phyloP scores from a whole-genome alignment of 1,140 invertebrate genomes.

The Diorhabda carinulata region DNA sequence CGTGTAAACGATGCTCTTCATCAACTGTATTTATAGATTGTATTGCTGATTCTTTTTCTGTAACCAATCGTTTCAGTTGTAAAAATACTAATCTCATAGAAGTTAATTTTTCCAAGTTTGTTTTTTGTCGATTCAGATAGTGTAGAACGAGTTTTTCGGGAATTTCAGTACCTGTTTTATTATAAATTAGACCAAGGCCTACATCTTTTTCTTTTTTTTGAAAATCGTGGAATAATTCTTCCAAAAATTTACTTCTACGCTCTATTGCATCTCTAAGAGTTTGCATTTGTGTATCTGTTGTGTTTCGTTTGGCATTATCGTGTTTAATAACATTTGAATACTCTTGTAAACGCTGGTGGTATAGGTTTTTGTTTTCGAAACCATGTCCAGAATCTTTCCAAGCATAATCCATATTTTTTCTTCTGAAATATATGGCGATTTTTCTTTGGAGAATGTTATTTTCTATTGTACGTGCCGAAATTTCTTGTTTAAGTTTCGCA shows the following conservation, averaged over 20 bases:
- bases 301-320: conserved; percentile 20
- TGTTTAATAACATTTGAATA: conserved; percentile 27
- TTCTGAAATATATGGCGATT: conserved; percentile 39
- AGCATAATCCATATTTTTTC: conserved; percentile 41
- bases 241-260: conserved; percentile 19
- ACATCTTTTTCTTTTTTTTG: conserved; percentile 32
- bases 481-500: conserved; percentile 22
- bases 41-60: conserved; percentile 28
- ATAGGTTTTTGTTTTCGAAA: conserved; percentile 30
- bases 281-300: conserved; percentile 27
- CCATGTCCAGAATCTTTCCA: conserved; percentile 32
- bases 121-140: conserved; percentile 27
- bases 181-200: conserved; percentile 35
- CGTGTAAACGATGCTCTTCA: conserved; percentile 35
- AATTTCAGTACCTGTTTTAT: conserved; percentile 40
- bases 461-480: conserved; percentile 25
- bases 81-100: conserved; percentile 32
- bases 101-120: conserved; percentile 27
- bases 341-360: conserved; percentile 33
- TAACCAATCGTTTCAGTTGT: conserved; percentile 28
- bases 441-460: conserved; percentile 41
- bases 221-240: conserved; percentile 27
- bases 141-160: conserved; percentile 36
- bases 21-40: conserved; percentile 29
- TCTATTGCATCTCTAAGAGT: conserved; percentile 25